Base-by-base conservation (phyloP, 2,797 vertebrate species). In the Pseudopleuronectes americanus region DNA sequence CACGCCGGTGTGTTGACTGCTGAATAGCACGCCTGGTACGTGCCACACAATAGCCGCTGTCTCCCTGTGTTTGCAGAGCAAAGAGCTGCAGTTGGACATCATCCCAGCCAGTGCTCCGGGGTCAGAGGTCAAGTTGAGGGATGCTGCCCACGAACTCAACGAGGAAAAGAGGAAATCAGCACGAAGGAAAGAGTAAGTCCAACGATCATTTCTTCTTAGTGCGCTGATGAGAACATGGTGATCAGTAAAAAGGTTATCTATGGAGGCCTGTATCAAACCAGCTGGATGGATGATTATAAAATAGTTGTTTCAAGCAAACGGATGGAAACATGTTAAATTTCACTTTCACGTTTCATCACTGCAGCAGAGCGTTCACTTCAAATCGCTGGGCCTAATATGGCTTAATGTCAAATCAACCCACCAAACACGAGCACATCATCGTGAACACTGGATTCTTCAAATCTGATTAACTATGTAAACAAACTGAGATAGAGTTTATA, bases 111-210 rank as follows among this genome's bases (percentile, higher is more conserved):
- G 95, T 56, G 94, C 96, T 74, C 97, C 96, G 0, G 97, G 97
- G 87, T 98, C 95, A 92, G 98, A 99, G 94, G 96, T 99, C 92
- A 99, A 98, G 79, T 94, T 99, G 68, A 95, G 98, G 0, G 98
- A 99, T 71, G 97, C 97, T 19, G 96, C 96, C 71, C 96, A 98
- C 69, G 98, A 99, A 63, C 97, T 99, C 72, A 99, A 99, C 0
- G 98, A 99, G 86, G 98, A 99, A 87, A 99, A 97, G 77, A 94
- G 98, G 68, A 99, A 99, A 80, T 99, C 97, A 12, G 98, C 97
- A 16, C 95, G 97, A 85, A 95, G 98, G 88, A 99, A 99, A 96
- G 97, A 99, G 98, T 99, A 94, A 92, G 94, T 71, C 6, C 31
- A 64, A 2, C 48, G 2, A 23, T 26, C 4, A 1, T 21, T 21